Base-by-base conservation (phyloP, 2,888 invertebrate genomes). In the Melinopterus prodromus region DNA sequence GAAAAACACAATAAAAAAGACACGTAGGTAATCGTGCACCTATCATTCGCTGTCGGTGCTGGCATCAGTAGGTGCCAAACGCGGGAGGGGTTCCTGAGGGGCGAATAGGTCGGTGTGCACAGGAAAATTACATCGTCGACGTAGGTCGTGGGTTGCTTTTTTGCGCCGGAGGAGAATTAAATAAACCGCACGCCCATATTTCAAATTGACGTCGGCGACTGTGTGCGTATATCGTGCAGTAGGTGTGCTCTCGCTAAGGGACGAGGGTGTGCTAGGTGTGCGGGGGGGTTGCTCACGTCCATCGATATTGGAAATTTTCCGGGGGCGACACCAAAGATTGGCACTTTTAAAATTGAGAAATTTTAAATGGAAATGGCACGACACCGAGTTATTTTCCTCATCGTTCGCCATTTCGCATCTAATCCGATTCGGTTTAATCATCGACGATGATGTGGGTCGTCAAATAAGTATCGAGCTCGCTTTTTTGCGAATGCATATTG, bases 301-400 rank as follows among this genome's bases (percentile, higher is more conserved):
- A 38, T 9, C 77, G 77, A 77, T 77, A 77, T 77, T 77, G 77
- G 77, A 77, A 77, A 77, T 77, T 77, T 77, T 77, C 37, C 76
- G 53, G 35, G n/a, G 16, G 35, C 15, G 76, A 35, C 76, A 76
- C 76, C 53, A 53, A 53, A 53, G 53, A 53, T 53, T 53, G 53
- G 53, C 53, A 53, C 53, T 53, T 53, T 53, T 53, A 53, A 53
- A 53, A 53, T 53, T 53, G 53, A 53, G 53, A 53, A 53, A 53
- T 53, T 53, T 53, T 53, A 53, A 53, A 53, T 53, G 53, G 53
- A 53, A 53, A 53, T 53, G 53, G 53, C 53, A 53, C 53, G 53
- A 9, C 12, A 7, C 53, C 53, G 53, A 6, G 53, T 2, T 53
- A 53, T 53, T 53, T 53, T 53, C 53, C 7, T 7, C 53, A 53